Percentiles rank a stretch among this genome's conserved stretches.
Conservation (phyloP, 2,888 invertebrate genomes). For the Leptopilina syphax region DNA sequence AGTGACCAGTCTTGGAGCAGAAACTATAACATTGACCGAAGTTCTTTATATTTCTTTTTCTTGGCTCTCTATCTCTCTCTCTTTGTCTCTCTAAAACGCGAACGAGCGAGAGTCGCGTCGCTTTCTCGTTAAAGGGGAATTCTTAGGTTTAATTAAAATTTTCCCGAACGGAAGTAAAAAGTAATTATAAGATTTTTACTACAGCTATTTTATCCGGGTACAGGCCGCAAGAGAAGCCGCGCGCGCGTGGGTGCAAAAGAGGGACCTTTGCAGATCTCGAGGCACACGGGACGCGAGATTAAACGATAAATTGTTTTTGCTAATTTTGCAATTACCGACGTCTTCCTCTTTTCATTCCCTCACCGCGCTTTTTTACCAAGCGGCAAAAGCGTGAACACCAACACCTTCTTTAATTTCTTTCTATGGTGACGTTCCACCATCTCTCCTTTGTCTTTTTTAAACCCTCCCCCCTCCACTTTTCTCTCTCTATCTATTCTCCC, state of each 20-base stretch:
- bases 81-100: background rate
- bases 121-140: conserved; percentile 63
- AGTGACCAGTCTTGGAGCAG: conserved; percentile 17
- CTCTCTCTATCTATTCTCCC: background rate
- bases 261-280: conserved; percentile 53
- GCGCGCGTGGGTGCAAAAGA: conserved; percentile 49
- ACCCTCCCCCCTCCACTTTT: background rate
- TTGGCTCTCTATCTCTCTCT: background rate
- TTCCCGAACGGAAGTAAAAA: conserved; percentile 70
- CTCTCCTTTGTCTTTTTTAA: background rate
- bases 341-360: conserved; percentile 50
- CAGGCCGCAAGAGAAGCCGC: conserved; percentile 39
- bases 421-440: conserved; percentile 3
- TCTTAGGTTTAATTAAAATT: conserved; percentile 71
- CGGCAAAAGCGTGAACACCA: conserved; percentile 48
- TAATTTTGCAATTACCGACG: conserved; percentile 68
- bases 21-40: conserved; percentile 26
- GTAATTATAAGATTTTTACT: conserved; percentile 72
- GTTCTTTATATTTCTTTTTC: conserved; percentile 32
- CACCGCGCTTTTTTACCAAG: conserved; percentile 23
- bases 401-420: conserved; percentile 45
- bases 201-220: conserved; percentile 58
- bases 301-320: conserved; percentile 70
- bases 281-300: conserved; percentile 60
- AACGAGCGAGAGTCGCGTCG: conserved; percentile 22